Percentiles rank a stretch among this genome's conserved stretches.
Conservation (phyloP, 2,797 vertebrate genomes). For the Lacerta viridis region DNA sequence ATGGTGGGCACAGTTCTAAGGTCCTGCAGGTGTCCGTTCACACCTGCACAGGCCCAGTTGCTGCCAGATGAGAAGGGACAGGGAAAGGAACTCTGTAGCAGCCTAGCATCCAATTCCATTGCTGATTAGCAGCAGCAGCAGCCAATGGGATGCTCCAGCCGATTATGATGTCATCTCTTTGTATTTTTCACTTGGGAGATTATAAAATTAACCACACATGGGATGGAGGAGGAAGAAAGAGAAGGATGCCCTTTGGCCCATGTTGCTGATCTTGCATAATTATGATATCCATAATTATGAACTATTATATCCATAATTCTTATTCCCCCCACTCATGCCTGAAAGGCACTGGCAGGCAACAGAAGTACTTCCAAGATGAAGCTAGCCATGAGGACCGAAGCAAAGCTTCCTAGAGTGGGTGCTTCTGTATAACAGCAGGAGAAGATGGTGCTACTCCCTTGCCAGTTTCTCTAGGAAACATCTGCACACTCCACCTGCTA, state of each 20-base stretch:
- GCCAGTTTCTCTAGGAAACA: too few relatives aligned
- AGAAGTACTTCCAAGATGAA: too few relatives aligned
- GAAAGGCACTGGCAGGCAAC: not conserved
- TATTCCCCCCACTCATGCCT: not conserved
- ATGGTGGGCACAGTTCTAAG: constrained; percentile 27
- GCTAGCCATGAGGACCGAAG: too few relatives aligned
- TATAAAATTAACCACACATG: not conserved
- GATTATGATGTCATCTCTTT: constrained; percentile 50
- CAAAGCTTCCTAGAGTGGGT: too few relatives aligned
- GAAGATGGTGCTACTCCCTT: too few relatives aligned
- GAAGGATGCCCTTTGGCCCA: not conserved
- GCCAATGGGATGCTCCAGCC: constrained; percentile 37
- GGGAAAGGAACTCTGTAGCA: constrained; percentile 1
- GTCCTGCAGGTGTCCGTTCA: constrained; percentile 15
- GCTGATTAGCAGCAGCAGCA: constrained; percentile 13
- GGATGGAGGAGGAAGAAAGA: not conserved
- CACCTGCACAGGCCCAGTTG: constrained; percentile 33
- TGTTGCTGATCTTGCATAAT: not conserved
- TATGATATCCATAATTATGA: not conserved
- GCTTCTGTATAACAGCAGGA: too few relatives aligned
- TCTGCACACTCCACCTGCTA: too few relatives aligned
- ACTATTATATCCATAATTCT: not conserved
- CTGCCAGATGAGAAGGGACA: constrained; percentile 21
- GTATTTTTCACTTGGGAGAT: constrained; percentile 34
- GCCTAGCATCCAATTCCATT: constrained; percentile 9